Conservation (phyloP, 1,140 invertebrate genomes). For the Cryptotermes secundus region DNA sequence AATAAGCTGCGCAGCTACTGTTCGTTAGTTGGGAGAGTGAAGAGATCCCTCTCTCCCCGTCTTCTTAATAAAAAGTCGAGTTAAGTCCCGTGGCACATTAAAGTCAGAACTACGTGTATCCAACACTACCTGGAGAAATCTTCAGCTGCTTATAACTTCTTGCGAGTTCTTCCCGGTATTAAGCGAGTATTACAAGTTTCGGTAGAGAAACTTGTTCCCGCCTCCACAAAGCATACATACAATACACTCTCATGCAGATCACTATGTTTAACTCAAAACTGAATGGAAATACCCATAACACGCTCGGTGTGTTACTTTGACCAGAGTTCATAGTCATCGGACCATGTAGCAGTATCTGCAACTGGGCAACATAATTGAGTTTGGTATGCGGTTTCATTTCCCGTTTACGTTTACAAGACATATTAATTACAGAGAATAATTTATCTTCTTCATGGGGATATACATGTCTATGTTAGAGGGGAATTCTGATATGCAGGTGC, state of each 20-base stretch:
- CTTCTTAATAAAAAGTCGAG: conserved; percentile 1
- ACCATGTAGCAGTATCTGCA: no score
- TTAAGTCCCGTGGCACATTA: background rate
- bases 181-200: background rate
- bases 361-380: no score
- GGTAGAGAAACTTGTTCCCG: background rate
- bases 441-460: no score
- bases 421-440: no score
- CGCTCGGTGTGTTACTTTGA: background rate
- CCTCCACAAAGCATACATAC: no score
- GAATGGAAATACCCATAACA: background rate
- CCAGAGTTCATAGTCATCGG: no score
- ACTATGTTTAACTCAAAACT: background rate
- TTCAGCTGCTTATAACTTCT: background rate
- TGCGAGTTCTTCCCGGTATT: background rate
- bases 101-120: background rate
- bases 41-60: background rate
- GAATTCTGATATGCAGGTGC: no score
- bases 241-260: background rate
- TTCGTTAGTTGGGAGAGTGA: background rate
- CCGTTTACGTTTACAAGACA: no score
- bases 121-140: background rate
- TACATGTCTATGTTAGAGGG: no score
- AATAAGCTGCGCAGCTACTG: background rate
- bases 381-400: no score